These are phyloP conservation scores for Mustela erminea DNA, from an alignment of 2,797 vertebrate genomes.

Conservation along the genomic window DNA sequence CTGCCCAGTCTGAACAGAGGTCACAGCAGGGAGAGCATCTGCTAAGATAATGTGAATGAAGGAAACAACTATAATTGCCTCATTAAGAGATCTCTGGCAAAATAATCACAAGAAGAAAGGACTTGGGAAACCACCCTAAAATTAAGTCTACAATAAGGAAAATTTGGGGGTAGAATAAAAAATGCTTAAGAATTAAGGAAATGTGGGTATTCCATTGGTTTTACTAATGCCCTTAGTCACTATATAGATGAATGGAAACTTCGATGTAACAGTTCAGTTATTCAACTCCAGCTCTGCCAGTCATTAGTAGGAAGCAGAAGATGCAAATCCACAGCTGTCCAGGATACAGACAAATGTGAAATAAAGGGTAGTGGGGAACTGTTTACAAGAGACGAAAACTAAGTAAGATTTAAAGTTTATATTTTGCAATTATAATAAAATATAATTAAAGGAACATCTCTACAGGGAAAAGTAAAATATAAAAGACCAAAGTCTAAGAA, in stretches of 20 bases:
- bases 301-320: slow-evolving; percentile 67
- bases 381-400: slow-evolving; percentile 27
- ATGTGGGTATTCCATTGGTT: slow-evolving; percentile 39
- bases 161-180: slow-evolving; percentile 60
- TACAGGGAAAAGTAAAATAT: slow-evolving; percentile 39
- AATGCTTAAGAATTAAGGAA: slow-evolving; percentile 45
- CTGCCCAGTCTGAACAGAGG: slow-evolving; percentile 74
- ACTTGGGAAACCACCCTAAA: slow-evolving; percentile 74
- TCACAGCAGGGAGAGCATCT: slow-evolving; percentile 84
- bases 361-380: slow-evolving; percentile 39
- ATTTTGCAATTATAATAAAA: slow-evolving; percentile 42
- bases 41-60: slow-evolving; percentile 83
- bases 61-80: slow-evolving; percentile 84
- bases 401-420: slow-evolving; percentile 21
- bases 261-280: slow-evolving; percentile 66
- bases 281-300: slow-evolving; percentile 43
- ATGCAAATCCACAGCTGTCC: slow-evolving; percentile 74
- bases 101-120: slow-evolving; percentile 80
- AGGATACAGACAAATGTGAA: slow-evolving; percentile 65
- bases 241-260: slow-evolving; percentile 48
- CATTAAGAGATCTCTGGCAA: slow-evolving; percentile 83
- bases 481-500: slow-evolving; percentile 60
- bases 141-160: slow-evolving; percentile 72
- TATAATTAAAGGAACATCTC: slow-evolving; percentile 44
- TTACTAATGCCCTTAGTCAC: slow-evolving; percentile 65